Conservation (phyloP, 2,113 vertebrate species). For the Megaptera novaeangliae region DNA sequence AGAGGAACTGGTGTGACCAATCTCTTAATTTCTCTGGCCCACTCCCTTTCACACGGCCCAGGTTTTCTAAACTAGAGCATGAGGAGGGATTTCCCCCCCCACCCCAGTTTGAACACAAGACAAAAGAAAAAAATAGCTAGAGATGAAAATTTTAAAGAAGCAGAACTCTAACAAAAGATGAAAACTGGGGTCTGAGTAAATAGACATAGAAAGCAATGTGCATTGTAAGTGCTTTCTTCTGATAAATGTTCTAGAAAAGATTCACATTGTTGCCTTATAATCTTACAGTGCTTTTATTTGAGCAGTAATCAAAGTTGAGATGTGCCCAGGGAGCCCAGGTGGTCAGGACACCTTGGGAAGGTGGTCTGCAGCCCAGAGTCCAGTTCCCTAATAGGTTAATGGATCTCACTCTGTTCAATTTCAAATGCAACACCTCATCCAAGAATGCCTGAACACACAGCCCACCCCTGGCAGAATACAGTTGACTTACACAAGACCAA, state of each 20-base stretch:
- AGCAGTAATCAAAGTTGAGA: not conserved
- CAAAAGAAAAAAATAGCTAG: not conserved
- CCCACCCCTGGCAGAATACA: accelerated
- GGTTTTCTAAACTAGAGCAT: not conserved
- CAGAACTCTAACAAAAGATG: not conserved
- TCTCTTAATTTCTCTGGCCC: not conserved
- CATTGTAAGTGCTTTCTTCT: not conserved
- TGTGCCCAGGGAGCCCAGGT: not conserved
- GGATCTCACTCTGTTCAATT: not conserved
- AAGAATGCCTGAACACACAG: not conserved
- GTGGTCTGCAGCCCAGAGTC: not conserved
- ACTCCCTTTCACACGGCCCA: not conserved
- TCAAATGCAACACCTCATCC: not conserved
- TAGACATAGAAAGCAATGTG: not conserved
- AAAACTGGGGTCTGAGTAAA: not conserved
- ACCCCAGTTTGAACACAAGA: not conserved
- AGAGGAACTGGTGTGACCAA: not conserved
- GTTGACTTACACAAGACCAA: not conserved
- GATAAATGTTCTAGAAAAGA: not conserved
- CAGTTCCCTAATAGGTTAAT: not conserved
- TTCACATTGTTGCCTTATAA: not conserved
- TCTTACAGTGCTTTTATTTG: not conserved
- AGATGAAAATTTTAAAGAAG: not conserved
- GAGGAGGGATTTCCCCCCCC: not conserved
- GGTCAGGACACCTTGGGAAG: not conserved